These are phyloP conservation scores for Drosophila obscura DNA, from an alignment of 1,140 invertebrate species.

Conservation along the genomic window DNA sequence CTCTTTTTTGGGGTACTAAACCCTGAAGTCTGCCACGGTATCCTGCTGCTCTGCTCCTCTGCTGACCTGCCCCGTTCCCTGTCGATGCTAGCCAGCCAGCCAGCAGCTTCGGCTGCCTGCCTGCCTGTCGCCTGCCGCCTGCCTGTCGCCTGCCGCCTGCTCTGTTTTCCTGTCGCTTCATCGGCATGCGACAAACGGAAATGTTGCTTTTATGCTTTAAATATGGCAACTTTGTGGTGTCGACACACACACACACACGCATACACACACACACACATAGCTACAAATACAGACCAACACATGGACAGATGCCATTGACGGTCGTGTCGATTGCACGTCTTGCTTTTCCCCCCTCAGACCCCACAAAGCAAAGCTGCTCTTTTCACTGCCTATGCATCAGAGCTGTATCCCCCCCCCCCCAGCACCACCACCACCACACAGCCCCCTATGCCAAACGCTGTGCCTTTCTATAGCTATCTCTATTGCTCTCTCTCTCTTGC, in stretches of 20 bases:
- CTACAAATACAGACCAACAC: not conserved
- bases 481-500: not conserved
- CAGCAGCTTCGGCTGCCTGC: not conserved
- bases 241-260: constrained; percentile 43
- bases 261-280: constrained; percentile 6
- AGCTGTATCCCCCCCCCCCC: no score
- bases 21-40: no score
- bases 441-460: no score
- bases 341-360: constrained; percentile 25
- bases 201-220: constrained; percentile 83
- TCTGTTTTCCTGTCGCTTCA: constrained; percentile 51
- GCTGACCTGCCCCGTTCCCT: not conserved
- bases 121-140: not conserved
- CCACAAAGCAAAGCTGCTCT: constrained; percentile 4
- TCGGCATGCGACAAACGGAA: constrained; percentile 80
- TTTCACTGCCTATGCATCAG: constrained; percentile 16
- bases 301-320: constrained; percentile 21
- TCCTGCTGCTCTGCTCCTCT: not conserved
- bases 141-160: constrained; percentile 2
- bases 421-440: no score
- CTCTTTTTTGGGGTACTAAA: not conserved
- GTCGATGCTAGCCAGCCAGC: constrained; percentile 16
- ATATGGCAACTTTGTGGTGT: constrained; percentile 82
- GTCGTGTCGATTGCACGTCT: constrained; percentile 73
- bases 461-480: not conserved